Conservation (phyloP, 2,888 invertebrate genomes). For the Arrhopalites spinosus region DNA sequence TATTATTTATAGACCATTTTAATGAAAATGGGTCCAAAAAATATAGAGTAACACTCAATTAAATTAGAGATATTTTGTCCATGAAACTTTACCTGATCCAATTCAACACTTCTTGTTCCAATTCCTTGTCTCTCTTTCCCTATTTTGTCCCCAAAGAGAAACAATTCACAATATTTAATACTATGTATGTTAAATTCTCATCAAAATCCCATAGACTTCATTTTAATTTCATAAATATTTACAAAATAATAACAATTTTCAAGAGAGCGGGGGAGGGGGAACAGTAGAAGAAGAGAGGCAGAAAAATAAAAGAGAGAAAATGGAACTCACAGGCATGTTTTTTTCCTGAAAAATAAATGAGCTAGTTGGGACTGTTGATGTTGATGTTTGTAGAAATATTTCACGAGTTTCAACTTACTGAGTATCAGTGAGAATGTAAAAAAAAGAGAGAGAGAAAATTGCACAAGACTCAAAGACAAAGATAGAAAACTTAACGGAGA, state of each 20-base stretch:
- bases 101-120: conserved; percentile 84
- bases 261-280: not conserved
- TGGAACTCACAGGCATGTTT: not conserved
- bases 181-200: not conserved
- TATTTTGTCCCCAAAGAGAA: not conserved
- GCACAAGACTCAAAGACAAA: not conserved
- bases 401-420: no score
- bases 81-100: conserved; percentile 78
- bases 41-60: no score
- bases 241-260: not conserved
- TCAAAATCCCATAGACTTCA: not conserved
- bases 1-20: no score
- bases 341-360: no score
- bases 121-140: conserved; percentile 77
- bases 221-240: not conserved
- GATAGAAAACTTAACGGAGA: not conserved
- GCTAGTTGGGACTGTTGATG: no score
- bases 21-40: no score
- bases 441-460: not conserved
- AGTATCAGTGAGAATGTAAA: not conserved
- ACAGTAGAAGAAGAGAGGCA: not conserved
- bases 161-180: not conserved
- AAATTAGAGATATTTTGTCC: no score
- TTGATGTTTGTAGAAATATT: no score
- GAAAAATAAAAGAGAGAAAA: not conserved